Percentiles rank a stretch among this genome's conserved stretches.
Conservation (phyloP, 2,113 vertebrate genomes). For the Charadrius vociferus region DNA sequence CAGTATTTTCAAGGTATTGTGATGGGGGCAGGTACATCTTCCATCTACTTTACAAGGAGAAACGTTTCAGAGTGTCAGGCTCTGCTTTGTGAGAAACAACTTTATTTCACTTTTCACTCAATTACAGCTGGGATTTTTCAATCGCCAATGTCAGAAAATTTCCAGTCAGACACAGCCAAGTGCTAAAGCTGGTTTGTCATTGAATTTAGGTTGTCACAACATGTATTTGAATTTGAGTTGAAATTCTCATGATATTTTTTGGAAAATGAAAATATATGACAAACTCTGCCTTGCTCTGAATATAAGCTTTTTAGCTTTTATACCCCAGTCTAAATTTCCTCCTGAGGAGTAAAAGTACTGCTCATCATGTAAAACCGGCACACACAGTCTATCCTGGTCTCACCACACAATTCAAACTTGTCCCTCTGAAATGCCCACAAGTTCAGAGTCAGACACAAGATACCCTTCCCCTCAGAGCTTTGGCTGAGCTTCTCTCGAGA, state of each 20-base stretch:
- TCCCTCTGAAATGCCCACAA: neutral
- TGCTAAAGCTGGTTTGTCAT: neutral
- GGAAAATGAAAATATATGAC: neutral
- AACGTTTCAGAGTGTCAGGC: neutral
- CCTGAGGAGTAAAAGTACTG: neutral
- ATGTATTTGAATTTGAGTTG: neutral
- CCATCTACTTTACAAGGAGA: neutral
- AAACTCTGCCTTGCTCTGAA: neutral
- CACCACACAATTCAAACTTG: neutral
- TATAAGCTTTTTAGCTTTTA: neutral
- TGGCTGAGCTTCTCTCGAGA: neutral
- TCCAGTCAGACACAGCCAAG: neutral
- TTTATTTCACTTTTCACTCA: neutral
- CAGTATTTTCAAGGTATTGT: neutral
- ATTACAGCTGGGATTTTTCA: neutral
- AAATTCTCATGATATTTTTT: neutral
- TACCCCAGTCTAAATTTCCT: neutral
- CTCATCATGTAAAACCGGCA: neutral
- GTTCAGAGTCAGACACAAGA: neutral
- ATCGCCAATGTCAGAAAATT: neutral
- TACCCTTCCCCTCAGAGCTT: neutral
- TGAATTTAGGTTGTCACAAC: neutral
- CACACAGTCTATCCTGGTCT: neutral
- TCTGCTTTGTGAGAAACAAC: neutral
- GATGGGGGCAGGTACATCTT: neutral